Base-by-base conservation (phyloP, 2,888 invertebrate genomes). In the Melanchra persicariae region DNA sequence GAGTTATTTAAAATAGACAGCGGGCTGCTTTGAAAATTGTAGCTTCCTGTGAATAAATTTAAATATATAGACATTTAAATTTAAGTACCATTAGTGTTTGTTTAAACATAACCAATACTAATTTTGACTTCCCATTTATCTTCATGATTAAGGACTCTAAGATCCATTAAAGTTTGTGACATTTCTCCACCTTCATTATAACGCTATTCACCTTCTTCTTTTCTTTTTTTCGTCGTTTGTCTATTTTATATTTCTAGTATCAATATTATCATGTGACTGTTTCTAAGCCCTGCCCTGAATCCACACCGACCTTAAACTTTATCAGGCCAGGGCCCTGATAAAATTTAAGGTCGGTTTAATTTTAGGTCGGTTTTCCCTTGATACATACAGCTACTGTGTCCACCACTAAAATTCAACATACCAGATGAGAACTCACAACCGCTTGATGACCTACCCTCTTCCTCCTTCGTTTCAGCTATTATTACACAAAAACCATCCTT, bases 381-480 rank as follows among this genome's bases (percentile, higher is more conserved):
- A 43, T 17, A 43, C 3, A 62, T 19, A 8, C 3, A 40, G 40
- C 40, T 19, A 30, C 8, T 67, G 22, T 9, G 12, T 22, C 40
- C 5, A 24, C 3, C 3, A 15, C 15, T 19, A 58, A 37, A 24
- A 26, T 22, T 37, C 5, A 26, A 49, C 12, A 22, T 10, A 45
- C 12, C n/a, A n/a, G 0, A 40, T 12, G 26, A n/a, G 26, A 37
- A 19, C 15, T 15, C 26, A 12, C 10, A 17, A 30, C 6, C 24
- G 55, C 10, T 34, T 34, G 17, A 5, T 12, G 30, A 17, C 1
- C 22, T 12, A 4, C 15, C 26, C 3, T 26, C n/a, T n/a, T n/a
- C 17, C 24, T 55, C 4, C 17, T 19, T 15, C 47, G 10, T 24
- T 47, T 37, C 15, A 57, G 47, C 51, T n/a, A 74, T 74, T 66